Percentiles rank a stretch among this genome's conserved stretches.
These are phyloP conservation scores for Halyomorpha halys DNA, from an alignment of 1,140 invertebrate species.

Conservation along the genomic window DNA sequence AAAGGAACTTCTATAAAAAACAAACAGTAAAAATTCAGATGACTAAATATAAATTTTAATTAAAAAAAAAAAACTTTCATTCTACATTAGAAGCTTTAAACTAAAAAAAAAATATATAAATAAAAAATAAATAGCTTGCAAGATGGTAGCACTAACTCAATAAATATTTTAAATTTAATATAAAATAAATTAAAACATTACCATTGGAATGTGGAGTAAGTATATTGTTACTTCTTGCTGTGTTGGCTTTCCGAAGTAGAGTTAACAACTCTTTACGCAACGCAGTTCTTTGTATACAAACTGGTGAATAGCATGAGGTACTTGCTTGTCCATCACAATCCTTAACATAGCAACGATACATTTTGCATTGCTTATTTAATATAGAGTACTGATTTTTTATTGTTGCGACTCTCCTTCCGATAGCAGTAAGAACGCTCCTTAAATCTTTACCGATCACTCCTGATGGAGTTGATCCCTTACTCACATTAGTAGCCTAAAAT, in stretches of 20 bases:
- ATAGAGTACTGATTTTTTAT: slow-evolving; percentile 30
- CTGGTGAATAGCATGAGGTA: slow-evolving; percentile 59
- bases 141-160: neutral
- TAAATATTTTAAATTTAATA: slow-evolving; percentile 1
- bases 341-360: slow-evolving; percentile 56
- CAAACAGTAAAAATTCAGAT: no score
- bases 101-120: no score
- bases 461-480: no score
- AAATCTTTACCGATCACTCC: slow-evolving; percentile 24
- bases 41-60: no score
- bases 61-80: no score
- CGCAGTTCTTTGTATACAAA: slow-evolving; percentile 56
- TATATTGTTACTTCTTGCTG: slow-evolving; percentile 22
- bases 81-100: no score
- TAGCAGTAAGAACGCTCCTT: slow-evolving; percentile 25
- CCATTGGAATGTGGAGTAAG: neutral
- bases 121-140: no score
- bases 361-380: slow-evolving; percentile 43
- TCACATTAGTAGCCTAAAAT: no score
- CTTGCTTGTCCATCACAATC: slow-evolving; percentile 40
- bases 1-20: no score
- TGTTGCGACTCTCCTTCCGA: slow-evolving; percentile 26
- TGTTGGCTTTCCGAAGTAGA: slow-evolving; percentile 51
- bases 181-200: neutral
- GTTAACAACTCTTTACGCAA: slow-evolving; percentile 55